A percentile compares a stretch with the other conserved stretches of the same genome.
phyloP scores from a whole-genome alignment of 2,113 vertebrate genomes.

The Gallinago undulata region DNA sequence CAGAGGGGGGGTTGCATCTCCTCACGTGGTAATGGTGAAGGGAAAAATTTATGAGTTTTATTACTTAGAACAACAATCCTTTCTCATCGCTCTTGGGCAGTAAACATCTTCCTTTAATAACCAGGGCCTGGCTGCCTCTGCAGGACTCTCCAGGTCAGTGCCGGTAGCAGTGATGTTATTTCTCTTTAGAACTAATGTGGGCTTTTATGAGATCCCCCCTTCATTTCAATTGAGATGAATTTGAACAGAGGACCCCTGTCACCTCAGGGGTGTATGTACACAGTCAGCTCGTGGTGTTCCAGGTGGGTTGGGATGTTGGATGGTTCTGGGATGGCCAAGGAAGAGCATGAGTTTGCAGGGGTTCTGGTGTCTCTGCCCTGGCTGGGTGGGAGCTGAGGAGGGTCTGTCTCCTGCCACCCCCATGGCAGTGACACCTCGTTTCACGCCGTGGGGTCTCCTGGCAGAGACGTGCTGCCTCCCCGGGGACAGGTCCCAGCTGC shows the following conservation, averaged over 20 bases:
- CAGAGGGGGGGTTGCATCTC: background rate
- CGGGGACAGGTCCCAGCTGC: background rate
- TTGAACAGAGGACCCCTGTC: background rate
- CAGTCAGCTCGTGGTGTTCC: background rate
- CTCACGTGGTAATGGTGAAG: background rate
- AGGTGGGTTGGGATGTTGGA: accelerated
- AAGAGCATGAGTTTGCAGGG: background rate
- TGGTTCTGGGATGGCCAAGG: background rate
- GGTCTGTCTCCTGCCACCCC: background rate
- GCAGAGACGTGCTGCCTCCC: background rate
- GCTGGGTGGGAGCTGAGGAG: background rate
- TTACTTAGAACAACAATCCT: slow-evolving; percentile 48
- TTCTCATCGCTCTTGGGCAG: slow-evolving; percentile 26
- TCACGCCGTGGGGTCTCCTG: background rate
- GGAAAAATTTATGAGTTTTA: slow-evolving; percentile 10
- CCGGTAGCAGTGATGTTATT: slow-evolving; percentile 26
- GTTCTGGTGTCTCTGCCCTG: background rate
- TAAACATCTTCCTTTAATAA: slow-evolving; percentile 63
- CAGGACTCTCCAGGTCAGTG: slow-evolving; percentile 32
- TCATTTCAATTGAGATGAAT: slow-evolving; percentile 4
- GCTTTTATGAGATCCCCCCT: slow-evolving; percentile 41
- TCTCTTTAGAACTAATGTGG: slow-evolving; percentile 54
- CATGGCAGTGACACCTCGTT: accelerated
- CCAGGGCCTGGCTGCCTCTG: background rate
- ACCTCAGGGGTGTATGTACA: background rate